phyloP scores from a whole-genome alignment of 2,113 vertebrate genomes.

The Calyptomena viridis region DNA sequence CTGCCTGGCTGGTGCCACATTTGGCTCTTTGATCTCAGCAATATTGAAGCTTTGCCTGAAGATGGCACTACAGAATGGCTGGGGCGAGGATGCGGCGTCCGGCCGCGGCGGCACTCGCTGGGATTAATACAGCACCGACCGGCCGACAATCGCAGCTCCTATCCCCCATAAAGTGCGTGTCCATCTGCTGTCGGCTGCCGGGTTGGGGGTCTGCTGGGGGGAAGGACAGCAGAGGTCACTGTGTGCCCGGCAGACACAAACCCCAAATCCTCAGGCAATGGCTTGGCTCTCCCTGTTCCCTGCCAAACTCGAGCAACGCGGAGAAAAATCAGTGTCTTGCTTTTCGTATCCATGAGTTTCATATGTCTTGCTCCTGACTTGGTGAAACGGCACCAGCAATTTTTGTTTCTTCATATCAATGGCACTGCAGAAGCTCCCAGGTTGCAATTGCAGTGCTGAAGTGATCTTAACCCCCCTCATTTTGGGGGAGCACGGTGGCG shows the following conservation, averaged over 20 bases:
- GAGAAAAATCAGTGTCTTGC: not conserved
- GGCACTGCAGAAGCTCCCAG: accelerated
- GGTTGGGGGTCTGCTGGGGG: not conserved
- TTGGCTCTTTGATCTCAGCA: not conserved
- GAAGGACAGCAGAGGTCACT: slow-evolving; percentile 59
- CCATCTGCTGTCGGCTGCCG: not conserved
- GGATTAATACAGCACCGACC: not conserved
- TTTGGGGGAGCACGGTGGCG: accelerated
- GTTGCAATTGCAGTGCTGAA: not conserved
- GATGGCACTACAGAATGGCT: slow-evolving; percentile 69
- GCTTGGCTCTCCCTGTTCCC: not conserved
- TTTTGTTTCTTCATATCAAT: accelerated
- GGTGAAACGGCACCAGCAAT: not conserved
- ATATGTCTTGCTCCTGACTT: not conserved
- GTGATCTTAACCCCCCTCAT: not conserved
- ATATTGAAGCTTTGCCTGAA: slow-evolving; percentile 64
- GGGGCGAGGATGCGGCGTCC: not conserved
- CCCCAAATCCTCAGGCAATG: not conserved
- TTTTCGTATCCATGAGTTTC: accelerated
- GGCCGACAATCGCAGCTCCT: not conserved
- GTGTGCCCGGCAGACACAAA: not conserved
- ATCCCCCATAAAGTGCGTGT: not conserved
- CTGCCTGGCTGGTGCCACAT: not conserved
- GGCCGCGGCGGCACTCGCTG: not conserved
- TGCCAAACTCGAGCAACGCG: not conserved